Conservation (phyloP, 2,797 vertebrate species). For the Sebastes kiyomatsui region DNA sequence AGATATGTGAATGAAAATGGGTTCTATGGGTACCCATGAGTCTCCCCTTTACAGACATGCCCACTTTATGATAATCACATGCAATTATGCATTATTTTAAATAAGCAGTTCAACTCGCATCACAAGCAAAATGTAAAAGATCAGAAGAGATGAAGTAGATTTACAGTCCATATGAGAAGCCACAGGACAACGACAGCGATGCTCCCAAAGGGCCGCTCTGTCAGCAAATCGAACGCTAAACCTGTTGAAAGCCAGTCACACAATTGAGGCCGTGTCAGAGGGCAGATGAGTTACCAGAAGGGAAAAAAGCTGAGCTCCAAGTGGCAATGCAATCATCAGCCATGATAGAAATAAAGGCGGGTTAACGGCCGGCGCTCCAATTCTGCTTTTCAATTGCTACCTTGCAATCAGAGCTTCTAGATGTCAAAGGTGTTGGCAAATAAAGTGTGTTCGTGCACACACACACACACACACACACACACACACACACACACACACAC, state of each 20-base stretch:
- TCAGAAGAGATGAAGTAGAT: neutral
- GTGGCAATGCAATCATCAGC: slow-evolving; percentile 54
- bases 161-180: neutral
- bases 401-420: slow-evolving; percentile 35
- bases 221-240: slow-evolving; percentile 32
- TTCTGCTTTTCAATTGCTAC: slow-evolving; percentile 43
- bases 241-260: slow-evolving; percentile 28
- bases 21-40: no score
- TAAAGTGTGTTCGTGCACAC: neutral
- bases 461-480: neutral
- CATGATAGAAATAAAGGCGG: slow-evolving; percentile 50
- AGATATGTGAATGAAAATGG: no score
- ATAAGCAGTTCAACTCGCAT: no score
- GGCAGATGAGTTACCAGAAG: slow-evolving; percentile 36
- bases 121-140: neutral
- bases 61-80: no score
- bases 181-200: slow-evolving; percentile 5
- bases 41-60: no score
- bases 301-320: slow-evolving; percentile 27
- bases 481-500: no score
- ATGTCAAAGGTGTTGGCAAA: slow-evolving; percentile 33
- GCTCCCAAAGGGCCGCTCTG: slow-evolving; percentile 15
- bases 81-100: no score
- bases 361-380: slow-evolving; percentile 37
- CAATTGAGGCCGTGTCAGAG: slow-evolving; percentile 41